These are phyloP conservation scores for Coptodon rendalli DNA, from an alignment of 2,113 vertebrate species.

Conservation along the genomic window DNA sequence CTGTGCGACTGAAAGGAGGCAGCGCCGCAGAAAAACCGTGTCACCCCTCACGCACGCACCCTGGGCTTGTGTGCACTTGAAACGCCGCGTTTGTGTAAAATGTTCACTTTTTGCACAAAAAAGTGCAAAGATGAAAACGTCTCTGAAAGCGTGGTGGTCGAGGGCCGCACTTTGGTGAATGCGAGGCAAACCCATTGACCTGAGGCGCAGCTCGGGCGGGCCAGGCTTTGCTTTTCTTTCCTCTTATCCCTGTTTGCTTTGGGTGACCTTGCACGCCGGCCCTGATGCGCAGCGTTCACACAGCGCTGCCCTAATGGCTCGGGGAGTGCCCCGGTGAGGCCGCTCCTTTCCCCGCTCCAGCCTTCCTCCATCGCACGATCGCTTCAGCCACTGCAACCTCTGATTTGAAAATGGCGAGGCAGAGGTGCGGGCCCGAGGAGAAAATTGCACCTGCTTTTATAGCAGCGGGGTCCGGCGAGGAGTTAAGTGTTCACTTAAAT, in stretches of 20 bases:
- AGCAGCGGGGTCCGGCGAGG: slow-evolving; percentile 42
- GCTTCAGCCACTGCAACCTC: background rate
- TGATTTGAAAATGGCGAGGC: slow-evolving; percentile 15
- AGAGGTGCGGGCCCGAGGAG: background rate
- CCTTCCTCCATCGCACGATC: background rate
- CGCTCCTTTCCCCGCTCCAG: background rate
- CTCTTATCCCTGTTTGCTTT: slow-evolving; percentile 84
- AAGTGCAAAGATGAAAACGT: slow-evolving; percentile 21
- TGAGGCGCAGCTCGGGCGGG: slow-evolving; percentile 66
- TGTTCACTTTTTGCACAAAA: slow-evolving; percentile 30
- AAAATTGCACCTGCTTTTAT: slow-evolving; percentile 49
- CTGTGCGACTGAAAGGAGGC: slow-evolving; percentile 93
- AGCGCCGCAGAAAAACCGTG: slow-evolving; percentile 85
- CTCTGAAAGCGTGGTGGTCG: slow-evolving; percentile 16
- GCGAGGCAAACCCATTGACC: slow-evolving; percentile 65
- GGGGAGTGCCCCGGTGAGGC: slow-evolving; percentile 18
- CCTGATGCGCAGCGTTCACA: slow-evolving; percentile 59
- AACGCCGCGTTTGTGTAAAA: slow-evolving; percentile 39
- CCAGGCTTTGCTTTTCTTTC: slow-evolving; percentile 75
- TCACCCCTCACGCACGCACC: slow-evolving; percentile 69
- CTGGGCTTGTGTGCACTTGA: slow-evolving; percentile 24
- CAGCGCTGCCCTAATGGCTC: slow-evolving; percentile 51
- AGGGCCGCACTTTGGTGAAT: slow-evolving; percentile 23
- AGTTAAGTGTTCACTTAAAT: slow-evolving; percentile 53
- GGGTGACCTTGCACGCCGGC: slow-evolving; percentile 79